These are phyloP conservation scores for Apantesis nais DNA, from an alignment of 2,888 invertebrate genomes.

Conservation along the genomic window DNA sequence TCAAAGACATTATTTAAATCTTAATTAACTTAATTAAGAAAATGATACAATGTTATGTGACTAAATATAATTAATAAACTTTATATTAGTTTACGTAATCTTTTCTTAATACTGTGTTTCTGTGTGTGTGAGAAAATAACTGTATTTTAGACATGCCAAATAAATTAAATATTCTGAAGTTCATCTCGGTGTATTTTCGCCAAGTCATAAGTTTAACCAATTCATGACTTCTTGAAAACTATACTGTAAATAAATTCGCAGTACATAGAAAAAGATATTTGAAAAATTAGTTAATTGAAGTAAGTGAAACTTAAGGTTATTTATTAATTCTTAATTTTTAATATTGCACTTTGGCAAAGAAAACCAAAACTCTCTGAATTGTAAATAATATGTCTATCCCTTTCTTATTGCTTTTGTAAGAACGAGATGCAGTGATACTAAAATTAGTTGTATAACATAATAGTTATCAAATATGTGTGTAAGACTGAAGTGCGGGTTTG, in stretches of 20 bases:
- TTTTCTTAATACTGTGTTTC: not conserved
- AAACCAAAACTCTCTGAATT: too few relatives aligned
- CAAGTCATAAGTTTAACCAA: too few relatives aligned
- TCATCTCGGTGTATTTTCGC: too few relatives aligned
- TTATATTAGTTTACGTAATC: not conserved
- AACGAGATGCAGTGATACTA: conserved; percentile 2
- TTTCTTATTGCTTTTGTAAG: not conserved
- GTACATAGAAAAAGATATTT: too few relatives aligned
- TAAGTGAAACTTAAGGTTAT: too few relatives aligned
- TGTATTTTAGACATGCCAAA: too few relatives aligned
- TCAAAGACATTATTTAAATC: not conserved
- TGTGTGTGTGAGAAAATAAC: not conserved
- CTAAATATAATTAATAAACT: not conserved
- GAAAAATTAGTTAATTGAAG: too few relatives aligned
- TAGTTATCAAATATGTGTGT: conserved; percentile 4
- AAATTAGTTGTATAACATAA: not conserved
- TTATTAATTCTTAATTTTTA: too few relatives aligned
- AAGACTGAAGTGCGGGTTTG: conserved; percentile 16
- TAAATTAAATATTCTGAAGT: not conserved
- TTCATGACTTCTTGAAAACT: too few relatives aligned
- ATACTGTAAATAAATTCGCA: too few relatives aligned
- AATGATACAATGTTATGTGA: too few relatives aligned
- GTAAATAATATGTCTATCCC: not conserved
- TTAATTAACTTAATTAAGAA: not conserved
- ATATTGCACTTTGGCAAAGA: too few relatives aligned